Evolutionary conservation across 2,888 invertebrate genomes (phyloP).

Genomic region (Acanthosepion pharaonis): DNA sequence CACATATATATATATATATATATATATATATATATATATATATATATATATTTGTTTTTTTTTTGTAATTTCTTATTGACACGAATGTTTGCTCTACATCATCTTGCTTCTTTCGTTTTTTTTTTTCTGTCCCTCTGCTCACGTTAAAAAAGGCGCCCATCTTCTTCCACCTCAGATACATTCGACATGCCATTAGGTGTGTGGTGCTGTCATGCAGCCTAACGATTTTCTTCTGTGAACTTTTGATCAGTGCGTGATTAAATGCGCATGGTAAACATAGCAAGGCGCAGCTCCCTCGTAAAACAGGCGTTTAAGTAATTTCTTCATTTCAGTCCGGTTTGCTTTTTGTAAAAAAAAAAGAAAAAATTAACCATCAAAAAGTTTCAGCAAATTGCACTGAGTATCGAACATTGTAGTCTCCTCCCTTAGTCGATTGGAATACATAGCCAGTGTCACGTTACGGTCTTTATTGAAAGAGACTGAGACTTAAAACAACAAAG

Average conservation of each 20-base stretch:
- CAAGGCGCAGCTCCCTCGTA: not conserved
- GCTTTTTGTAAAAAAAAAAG: not conserved
- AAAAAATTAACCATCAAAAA: not conserved
- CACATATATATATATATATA: not conserved
- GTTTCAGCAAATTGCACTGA: not conserved
- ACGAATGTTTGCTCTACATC: not conserved
- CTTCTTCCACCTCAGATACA: not conserved
- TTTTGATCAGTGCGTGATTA: conserved; percentile 33
- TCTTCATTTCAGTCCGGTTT: not conserved
- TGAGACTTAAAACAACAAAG: not conserved
- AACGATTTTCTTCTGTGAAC: not conserved
- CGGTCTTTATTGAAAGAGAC: not conserved
- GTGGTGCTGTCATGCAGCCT: conserved; percentile 33
- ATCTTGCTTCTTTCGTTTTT: not conserved
- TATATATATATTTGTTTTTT: not conserved
- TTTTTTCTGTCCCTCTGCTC: too few relatives aligned
- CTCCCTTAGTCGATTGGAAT: not conserved
- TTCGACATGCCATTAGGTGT: conserved; percentile 33
- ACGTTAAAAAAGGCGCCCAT: not conserved
- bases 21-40: not conserved
- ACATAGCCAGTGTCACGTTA: not conserved
- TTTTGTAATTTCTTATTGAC: not conserved
- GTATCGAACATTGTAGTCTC: not conserved
- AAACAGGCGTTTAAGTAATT: not conserved
- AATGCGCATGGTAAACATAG: not conserved